Evolutionary conservation across 53 echinoderm and acorn worm genomes (phyloP).

Genomic region (Apostichopus leukothele): DNA sequence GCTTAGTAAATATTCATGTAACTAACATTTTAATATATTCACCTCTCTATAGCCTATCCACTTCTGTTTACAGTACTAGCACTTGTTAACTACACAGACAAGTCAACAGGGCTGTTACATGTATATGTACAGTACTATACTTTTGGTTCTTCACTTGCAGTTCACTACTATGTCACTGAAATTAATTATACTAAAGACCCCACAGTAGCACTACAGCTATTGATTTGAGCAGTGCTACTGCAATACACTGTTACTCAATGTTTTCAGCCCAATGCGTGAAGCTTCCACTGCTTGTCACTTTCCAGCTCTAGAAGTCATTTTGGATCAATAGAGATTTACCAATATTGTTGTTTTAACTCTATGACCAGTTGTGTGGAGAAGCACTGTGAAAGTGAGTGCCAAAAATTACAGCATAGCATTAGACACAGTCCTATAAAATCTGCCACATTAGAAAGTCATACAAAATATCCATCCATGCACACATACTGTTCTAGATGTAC

Average conservation of each 20-base stretch:
- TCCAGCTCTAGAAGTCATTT: slow-evolving; percentile 26
- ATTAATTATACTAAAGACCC: slow-evolving; percentile 43
- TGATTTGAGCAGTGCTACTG: slow-evolving; percentile 22
- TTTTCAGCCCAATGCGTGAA: neutral
- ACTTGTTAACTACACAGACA: no score
- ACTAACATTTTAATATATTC: no score
- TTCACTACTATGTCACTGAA: slow-evolving; percentile 16
- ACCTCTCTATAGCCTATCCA: no score
- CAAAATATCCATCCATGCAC: no score
- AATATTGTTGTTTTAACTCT: slow-evolving; percentile 37
- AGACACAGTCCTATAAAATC: no score
- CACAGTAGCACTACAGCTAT: slow-evolving; percentile 38
- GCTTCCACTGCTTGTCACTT: neutral
- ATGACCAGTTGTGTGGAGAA: neutral
- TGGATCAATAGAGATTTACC: slow-evolving; percentile 42
- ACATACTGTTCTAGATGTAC: no score
- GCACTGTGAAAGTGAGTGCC: neutral
- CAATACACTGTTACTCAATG: slow-evolving; percentile 24
- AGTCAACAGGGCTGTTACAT: neutral
- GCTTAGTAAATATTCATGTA: no score
- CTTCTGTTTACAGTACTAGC: no score
- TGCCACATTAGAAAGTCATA: no score
- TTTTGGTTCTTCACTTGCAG: slow-evolving; percentile 2
- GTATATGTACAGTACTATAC: neutral
- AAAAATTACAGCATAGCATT: no score